phyloP scores from a whole-genome alignment of 2,888 invertebrate genomes.

The Drosophila atripex region DNA sequence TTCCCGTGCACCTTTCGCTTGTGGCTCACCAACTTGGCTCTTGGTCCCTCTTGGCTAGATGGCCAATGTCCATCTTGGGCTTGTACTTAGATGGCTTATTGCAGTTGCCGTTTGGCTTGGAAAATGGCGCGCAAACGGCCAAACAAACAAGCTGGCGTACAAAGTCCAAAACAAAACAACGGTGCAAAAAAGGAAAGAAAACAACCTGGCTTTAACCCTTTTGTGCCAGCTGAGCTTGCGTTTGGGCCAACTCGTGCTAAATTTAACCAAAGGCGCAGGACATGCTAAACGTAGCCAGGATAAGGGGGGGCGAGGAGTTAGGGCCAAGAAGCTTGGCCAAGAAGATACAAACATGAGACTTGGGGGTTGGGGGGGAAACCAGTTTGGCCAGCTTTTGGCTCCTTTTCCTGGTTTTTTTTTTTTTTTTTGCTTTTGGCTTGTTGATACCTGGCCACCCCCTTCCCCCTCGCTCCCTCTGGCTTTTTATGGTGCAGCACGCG shows the following conservation, averaged over 20 bases:
- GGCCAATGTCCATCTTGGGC: slow-evolving; percentile 34
- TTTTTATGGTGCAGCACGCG: slow-evolving; percentile 38
- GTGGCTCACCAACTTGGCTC: slow-evolving; percentile 7
- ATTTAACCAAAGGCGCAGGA: slow-evolving; percentile 46
- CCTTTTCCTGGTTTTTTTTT: slow-evolving; percentile 60
- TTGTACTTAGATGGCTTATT: slow-evolving; percentile 28
- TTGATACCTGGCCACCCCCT: too few relatives aligned
- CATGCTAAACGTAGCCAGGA: slow-evolving; percentile 4
- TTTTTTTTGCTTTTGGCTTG: slow-evolving; percentile 14
- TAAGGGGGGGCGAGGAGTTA: too few relatives aligned
- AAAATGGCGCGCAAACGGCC: slow-evolving; percentile 54
- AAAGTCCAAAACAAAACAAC: slow-evolving; percentile 54
- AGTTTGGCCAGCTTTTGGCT: slow-evolving; percentile 44
- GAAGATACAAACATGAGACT: neutral
- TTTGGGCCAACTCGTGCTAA: slow-evolving; percentile 59
- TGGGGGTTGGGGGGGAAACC: slow-evolving; percentile 30
- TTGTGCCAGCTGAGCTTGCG: slow-evolving; percentile 31
- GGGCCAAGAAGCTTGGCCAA: slow-evolving; percentile 3
- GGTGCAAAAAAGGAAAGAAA: neutral
- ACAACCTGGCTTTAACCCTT: slow-evolving; percentile 45
- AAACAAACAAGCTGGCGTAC: slow-evolving; percentile 35
- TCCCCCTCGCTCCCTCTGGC: neutral
- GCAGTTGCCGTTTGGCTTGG: slow-evolving; percentile 17
- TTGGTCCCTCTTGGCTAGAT: slow-evolving; percentile 1
- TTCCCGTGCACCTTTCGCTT: neutral